Conservation (phyloP, 2,113 vertebrate genomes). For the Perca fluviatilis region DNA sequence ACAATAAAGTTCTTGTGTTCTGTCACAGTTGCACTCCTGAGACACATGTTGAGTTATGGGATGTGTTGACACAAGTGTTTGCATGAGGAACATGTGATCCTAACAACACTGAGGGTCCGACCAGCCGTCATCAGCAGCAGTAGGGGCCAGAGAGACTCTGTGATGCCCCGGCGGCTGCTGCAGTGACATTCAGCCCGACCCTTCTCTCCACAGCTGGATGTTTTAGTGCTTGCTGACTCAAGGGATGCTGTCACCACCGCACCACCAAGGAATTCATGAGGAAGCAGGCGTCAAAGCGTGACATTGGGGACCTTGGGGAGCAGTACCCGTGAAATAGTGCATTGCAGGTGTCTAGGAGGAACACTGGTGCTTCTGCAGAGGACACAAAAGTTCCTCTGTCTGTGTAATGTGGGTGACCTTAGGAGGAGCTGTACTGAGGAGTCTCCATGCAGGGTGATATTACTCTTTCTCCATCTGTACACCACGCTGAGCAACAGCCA, state of each 20-base stretch:
- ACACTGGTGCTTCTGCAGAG: conserved; percentile 44
- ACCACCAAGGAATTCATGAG: conserved; percentile 11
- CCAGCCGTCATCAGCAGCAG: not conserved
- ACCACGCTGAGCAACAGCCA: not conserved
- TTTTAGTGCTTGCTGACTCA: conserved; percentile 58
- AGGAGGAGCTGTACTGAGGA: not conserved
- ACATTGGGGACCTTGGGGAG: conserved; percentile 39
- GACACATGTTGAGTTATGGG: not conserved
- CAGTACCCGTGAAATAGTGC: conserved; percentile 47
- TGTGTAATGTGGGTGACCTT: conserved; percentile 38
- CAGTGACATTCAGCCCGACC: conserved; percentile 56
- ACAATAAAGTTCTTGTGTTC: too few species aligned
- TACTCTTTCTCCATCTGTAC: not conserved
- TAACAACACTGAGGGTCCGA: not conserved
- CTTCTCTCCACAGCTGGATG: conserved; percentile 64
- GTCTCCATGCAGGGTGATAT: not conserved
- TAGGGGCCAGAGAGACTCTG: not conserved
- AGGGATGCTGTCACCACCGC: conserved; percentile 28
- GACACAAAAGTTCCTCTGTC: conserved; percentile 31
- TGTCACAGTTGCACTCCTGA: not conserved
- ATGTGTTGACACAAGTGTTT: conserved; percentile 20
- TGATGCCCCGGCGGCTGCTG: conserved; percentile 33
- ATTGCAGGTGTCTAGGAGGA: conserved; percentile 43
- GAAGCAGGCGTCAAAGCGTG: conserved; percentile 51
- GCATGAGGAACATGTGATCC: not conserved